Percentiles rank a stretch among this genome's conserved stretches.
Evolutionary conservation across 2,113 vertebrate genomes (phyloP).

Genomic region (Columba janthina): DNA sequence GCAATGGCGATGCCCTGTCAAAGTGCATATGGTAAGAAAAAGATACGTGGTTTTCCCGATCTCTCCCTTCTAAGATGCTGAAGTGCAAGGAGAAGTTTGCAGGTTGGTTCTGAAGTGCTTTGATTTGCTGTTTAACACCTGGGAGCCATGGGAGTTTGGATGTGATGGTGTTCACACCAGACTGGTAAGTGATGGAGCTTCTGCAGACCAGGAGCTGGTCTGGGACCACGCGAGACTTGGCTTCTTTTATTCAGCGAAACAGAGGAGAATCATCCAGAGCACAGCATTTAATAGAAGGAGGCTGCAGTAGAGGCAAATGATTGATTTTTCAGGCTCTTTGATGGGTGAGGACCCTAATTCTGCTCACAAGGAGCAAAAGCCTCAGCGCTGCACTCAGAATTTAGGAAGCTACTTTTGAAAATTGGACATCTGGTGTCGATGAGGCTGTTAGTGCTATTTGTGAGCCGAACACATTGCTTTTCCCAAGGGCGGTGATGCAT

Average conservation of each 20-base stretch:
- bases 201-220: not conserved
- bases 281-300: not conserved
- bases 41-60: not conserved
- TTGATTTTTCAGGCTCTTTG: not conserved
- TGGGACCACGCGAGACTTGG: not conserved
- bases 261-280: not conserved
- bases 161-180: not conserved
- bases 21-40: no score
- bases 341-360: not conserved
- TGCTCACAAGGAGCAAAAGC: not conserved
- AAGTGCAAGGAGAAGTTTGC: not conserved
- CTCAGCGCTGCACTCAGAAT: not conserved
- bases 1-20: accelerated
- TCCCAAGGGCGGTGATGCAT: not conserved
- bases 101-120: not conserved
- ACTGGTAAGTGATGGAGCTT: not conserved
- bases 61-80: not conserved
- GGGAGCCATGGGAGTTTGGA: not conserved
- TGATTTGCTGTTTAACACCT: not conserved
- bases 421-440: not conserved
- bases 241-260: not conserved
- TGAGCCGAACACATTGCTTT: not conserved
- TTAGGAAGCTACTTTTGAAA: not conserved
- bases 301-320: accelerated
- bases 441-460: not conserved